These are phyloP conservation scores for Sclerodermus sp. DNA, from an alignment of 2,888 invertebrate genomes.

Conservation along the genomic window DNA sequence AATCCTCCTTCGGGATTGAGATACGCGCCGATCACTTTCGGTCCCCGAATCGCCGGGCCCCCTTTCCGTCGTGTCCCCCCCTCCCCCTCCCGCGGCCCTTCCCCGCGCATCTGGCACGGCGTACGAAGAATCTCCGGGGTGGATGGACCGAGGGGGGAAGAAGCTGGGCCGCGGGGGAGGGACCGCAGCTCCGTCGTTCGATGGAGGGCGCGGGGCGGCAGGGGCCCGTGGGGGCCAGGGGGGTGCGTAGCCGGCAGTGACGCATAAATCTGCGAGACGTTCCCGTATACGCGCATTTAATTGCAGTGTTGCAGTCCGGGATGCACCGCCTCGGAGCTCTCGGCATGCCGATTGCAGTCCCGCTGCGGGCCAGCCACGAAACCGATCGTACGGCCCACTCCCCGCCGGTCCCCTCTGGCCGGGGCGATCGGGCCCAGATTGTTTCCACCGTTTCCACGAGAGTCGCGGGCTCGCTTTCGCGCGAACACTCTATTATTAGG, in stretches of 20 bases:
- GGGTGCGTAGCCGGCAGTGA: constrained; percentile 35
- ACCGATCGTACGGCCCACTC: background rate
- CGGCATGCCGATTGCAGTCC: constrained; percentile 19
- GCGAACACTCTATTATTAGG: too few species aligned
- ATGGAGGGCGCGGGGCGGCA: too few species aligned
- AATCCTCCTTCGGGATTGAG: constrained; percentile 34
- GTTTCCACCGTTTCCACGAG: background rate
- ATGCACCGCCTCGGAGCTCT: constrained; percentile 13
- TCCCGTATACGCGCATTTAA: constrained; percentile 30
- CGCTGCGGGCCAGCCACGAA: constrained; percentile 10
- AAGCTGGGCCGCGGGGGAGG: constrained; percentile 2
- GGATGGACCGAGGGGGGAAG: background rate
- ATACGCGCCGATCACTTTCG: constrained; percentile 28
- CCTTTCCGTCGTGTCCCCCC: background rate
- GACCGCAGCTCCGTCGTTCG: too few species aligned
- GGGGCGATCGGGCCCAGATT: background rate
- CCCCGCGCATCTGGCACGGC: background rate
- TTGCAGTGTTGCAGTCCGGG: constrained; percentile 34
- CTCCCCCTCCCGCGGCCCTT: background rate
- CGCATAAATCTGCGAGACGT: constrained; percentile 31
- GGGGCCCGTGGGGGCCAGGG: too few species aligned
- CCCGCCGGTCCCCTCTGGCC: background rate
- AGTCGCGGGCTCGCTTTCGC: too few species aligned
- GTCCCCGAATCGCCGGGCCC: constrained; percentile 1
- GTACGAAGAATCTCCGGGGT: background rate